Evolutionary conservation across 2,797 vertebrate genomes (phyloP).

Genomic region (Myoxocephalus aenaeus): DNA sequence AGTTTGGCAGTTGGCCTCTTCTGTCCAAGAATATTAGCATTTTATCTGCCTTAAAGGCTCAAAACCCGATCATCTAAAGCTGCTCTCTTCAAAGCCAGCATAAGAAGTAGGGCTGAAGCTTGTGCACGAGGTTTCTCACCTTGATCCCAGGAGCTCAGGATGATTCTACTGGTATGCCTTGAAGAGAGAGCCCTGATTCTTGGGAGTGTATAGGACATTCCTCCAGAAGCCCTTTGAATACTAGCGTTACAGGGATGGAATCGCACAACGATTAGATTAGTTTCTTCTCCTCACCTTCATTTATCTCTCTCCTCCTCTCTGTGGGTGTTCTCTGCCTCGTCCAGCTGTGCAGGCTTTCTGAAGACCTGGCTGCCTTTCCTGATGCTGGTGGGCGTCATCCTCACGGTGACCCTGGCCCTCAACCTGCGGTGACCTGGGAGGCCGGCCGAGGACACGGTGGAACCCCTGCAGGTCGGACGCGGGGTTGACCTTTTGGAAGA

Average conservation of each 20-base stretch:
- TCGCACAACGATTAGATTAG: background rate
- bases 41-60: background rate
- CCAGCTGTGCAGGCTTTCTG: constrained; percentile 91
- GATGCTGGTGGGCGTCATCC: constrained; percentile 86
- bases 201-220: constrained; percentile 44
- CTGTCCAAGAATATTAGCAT: constrained; percentile 5
- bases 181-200: constrained; percentile 47
- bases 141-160: constrained; percentile 43
- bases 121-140: constrained; percentile 43
- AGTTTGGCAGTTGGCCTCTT: background rate
- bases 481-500: constrained; percentile 34
- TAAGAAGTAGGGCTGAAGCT: constrained; percentile 49
- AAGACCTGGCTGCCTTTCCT: constrained; percentile 97
- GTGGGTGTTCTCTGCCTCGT: constrained; percentile 9
- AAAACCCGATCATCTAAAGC: constrained; percentile 10
- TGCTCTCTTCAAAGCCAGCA: constrained; percentile 13
- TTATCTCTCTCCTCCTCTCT: constrained; percentile 2
- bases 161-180: constrained; percentile 43
- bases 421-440: constrained; percentile 89
- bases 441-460: constrained; percentile 5
- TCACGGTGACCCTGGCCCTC: constrained; percentile 86
- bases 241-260: background rate
- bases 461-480: constrained; percentile 42
- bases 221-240: background rate
- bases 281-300: constrained; percentile 19